Base-by-base conservation (phyloP, 2,797 vertebrate species). In the Enteromius anoplus region DNA sequence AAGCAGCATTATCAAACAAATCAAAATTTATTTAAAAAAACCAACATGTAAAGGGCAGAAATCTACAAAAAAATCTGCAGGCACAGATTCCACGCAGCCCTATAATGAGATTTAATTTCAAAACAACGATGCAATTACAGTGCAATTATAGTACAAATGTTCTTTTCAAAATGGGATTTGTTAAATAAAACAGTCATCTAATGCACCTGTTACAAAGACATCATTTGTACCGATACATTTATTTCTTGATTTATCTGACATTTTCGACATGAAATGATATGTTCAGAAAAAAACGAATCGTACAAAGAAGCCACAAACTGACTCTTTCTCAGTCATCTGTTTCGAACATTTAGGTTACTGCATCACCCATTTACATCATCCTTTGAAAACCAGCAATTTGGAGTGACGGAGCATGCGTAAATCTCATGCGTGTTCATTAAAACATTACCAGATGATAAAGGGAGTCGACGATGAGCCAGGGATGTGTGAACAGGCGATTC, bases 351-450 rank as follows among this genome's bases (percentile, higher is more conserved):
- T 53, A 58, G 62, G 9, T 15, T 14, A 45, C 40, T 51, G 23
- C 7, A 17, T 66, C 66, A 5, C 10, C 17, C 29, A 15, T 73
- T 73, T 34, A 51, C 51, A n/a, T 42, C 21, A 75, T 53, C 49
- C 49, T 17, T 5, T 76, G 55, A 58, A 78, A 66, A 62, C 32
- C 79, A 83, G 75, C 58, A 29, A 72, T 72, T 49, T 53, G 75
- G 62, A 82, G 73, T 82, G 64, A 81, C 75, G 78, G 45, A 82
- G 84, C 77, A 85, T 88, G 84, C 53, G 69, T 78, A 88, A 89
- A 92, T 82, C 66, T 82, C 91, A 90, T 92, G 89, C 85, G 89
- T 92, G 92, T 91, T 87, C 88, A 89, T 93, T 76, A 53, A 73
- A 26, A 83, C 72, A 68, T 77, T 81, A 66, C 68, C 55, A 65